Percentiles rank a stretch among this genome's conserved stretches.
Conservation (phyloP, 2,113 vertebrate genomes). For the Sylvilagus bachmani region DNA sequence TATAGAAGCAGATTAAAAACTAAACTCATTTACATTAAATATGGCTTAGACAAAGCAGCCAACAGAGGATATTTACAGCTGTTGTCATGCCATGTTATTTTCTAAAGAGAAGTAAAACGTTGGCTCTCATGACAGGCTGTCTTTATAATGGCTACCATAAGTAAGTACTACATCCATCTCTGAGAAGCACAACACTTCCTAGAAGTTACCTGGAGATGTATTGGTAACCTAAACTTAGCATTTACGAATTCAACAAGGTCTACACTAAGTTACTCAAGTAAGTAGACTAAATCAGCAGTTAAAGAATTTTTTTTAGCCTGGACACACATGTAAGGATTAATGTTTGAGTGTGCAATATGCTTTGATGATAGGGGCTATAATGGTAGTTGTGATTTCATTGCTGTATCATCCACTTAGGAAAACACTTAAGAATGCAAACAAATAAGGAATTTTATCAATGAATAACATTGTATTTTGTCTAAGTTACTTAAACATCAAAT, state of each 20-base stretch:
- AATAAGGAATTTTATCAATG: not conserved
- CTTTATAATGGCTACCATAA: not conserved
- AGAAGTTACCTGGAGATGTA: not conserved
- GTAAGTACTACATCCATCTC: not conserved
- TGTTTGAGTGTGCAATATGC: not conserved
- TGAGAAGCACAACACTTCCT: not conserved
- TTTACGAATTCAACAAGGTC: not conserved
- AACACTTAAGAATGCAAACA: constrained; percentile 34
- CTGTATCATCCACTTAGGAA: constrained; percentile 4
- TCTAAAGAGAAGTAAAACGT: not conserved
- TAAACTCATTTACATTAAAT: not conserved
- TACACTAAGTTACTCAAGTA: not conserved
- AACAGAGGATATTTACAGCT: not conserved
- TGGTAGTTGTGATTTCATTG: not conserved
- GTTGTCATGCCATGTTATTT: not conserved
- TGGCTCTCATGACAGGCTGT: not conserved
- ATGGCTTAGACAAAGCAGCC: not conserved
- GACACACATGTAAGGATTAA: not conserved
- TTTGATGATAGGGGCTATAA: not conserved
- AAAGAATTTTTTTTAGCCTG: not conserved
- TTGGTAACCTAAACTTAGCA: not conserved
- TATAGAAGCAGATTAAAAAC: not conserved
- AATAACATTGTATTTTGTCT: not conserved
- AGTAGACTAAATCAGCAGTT: not conserved
- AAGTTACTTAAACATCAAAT: not conserved